phyloP scores from a whole-genome alignment of 1,140 invertebrate species.

The Bombus difficillimus region DNA sequence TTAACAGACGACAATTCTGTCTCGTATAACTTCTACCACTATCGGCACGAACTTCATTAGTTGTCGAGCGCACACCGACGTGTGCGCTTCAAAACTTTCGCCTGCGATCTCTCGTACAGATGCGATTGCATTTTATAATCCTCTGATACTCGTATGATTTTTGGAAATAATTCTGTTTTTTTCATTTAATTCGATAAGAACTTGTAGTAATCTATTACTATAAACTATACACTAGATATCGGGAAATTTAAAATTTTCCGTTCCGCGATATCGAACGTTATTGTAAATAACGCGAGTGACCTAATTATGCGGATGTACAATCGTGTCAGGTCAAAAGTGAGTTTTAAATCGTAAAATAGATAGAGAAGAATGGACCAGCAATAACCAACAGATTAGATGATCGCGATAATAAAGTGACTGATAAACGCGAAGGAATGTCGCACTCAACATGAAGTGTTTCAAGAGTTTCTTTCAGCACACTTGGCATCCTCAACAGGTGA shows the following conservation, averaged over 20 bases:
- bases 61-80: slow-evolving; percentile 47
- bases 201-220: background rate
- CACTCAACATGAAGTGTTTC: slow-evolving; percentile 73
- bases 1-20: background rate
- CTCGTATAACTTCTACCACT: slow-evolving; percentile 21
- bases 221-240: background rate
- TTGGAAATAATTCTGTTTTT: background rate
- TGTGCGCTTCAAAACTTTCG: slow-evolving; percentile 43
- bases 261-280: background rate
- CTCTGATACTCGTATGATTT: background rate
- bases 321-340: background rate
- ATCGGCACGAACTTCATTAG: slow-evolving; percentile 45
- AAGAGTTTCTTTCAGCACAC: slow-evolving; percentile 77
- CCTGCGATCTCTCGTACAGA: background rate
- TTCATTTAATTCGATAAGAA: background rate
- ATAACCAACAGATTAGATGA: background rate
- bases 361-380: background rate
- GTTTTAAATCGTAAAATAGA: background rate
- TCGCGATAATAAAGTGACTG: slow-evolving; percentile 23
- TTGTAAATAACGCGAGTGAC: background rate
- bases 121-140: background rate
- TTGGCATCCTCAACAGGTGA: slow-evolving; percentile 77
- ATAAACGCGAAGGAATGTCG: slow-evolving; percentile 16
- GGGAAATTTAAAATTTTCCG: background rate
- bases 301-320: background rate